Evolutionary conservation across 2,888 invertebrate species (phyloP).

Genomic region (Deilephila porcellus): DNA sequence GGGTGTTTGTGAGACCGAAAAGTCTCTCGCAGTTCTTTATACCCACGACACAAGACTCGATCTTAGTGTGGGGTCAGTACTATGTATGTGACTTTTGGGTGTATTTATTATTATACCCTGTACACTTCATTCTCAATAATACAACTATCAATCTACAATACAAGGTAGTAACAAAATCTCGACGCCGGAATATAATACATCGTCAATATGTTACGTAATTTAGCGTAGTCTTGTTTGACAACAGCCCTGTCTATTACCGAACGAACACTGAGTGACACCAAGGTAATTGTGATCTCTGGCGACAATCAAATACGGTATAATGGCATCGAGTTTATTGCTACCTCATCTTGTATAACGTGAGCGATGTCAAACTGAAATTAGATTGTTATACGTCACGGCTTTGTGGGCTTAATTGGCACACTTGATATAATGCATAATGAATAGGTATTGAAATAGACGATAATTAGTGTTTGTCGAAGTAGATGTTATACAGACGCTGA

Average conservation of each 20-base stretch:
- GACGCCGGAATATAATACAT: not conserved
- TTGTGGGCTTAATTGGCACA: not conserved
- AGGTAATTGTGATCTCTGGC: constrained; percentile 46
- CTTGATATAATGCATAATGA: not conserved
- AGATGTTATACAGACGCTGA: too few relatives aligned
- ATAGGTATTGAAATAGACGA: not conserved
- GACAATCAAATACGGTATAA: constrained; percentile 37
- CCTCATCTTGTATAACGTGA: constrained; percentile 10
- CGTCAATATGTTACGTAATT: constrained; percentile 25
- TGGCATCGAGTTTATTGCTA: constrained; percentile 26
- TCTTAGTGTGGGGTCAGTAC: too few relatives aligned
- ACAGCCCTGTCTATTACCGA: constrained; percentile 36
- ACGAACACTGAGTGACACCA: constrained; percentile 44
- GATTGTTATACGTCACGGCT: constrained; percentile 16
- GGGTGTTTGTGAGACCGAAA: too few relatives aligned
- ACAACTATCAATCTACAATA: not conserved
- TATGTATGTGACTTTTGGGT: too few relatives aligned
- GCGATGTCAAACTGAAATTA: constrained; percentile 27
- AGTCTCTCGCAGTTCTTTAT: too few relatives aligned
- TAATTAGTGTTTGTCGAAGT: not conserved
- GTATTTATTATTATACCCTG: too few relatives aligned
- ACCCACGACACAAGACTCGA: too few relatives aligned
- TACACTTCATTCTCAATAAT: too few relatives aligned
- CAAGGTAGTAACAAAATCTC: constrained; percentile 8
- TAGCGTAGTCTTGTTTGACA: constrained; percentile 15